Evolutionary conservation across 2,888 invertebrate species (phyloP).

Genomic region (Augochlorella aurata): DNA sequence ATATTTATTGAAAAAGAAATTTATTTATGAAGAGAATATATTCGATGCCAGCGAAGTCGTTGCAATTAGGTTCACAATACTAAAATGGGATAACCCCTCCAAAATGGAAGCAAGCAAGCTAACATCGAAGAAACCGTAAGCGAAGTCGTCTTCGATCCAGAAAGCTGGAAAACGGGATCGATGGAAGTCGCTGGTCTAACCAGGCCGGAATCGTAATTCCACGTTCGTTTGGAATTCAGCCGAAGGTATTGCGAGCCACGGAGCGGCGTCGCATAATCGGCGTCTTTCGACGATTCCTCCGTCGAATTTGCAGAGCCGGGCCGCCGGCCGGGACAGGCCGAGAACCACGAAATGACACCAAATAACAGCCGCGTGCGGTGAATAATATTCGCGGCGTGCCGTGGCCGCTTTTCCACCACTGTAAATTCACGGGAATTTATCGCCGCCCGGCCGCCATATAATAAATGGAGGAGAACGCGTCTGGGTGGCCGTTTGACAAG

Average conservation of each 20-base stretch:
- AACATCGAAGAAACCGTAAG: not conserved
- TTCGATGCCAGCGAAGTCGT: too few species aligned
- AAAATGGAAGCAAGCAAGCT: not conserved
- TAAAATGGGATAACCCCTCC: too few species aligned
- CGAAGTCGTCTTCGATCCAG: not conserved
- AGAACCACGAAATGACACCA: slow-evolving; percentile 55
- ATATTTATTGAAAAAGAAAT: too few species aligned
- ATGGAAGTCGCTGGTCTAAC: not conserved
- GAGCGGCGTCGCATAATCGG: slow-evolving; percentile 37
- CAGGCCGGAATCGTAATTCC: slow-evolving; percentile 20
- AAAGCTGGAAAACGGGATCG: slow-evolving; percentile 16
- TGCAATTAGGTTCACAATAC: too few species aligned
- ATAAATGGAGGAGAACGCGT: slow-evolving; percentile 57
- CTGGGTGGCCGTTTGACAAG: slow-evolving; percentile 63
- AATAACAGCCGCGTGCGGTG: slow-evolving; percentile 67
- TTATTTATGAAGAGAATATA: too few species aligned
- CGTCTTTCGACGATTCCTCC: slow-evolving; percentile 51
- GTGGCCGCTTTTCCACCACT: slow-evolving; percentile 51
- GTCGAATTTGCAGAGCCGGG: slow-evolving; percentile 39
- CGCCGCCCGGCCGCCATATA: slow-evolving; percentile 60
- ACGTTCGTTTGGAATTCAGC: slow-evolving; percentile 43
- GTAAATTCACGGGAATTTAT: slow-evolving; percentile 67
- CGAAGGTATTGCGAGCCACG: slow-evolving; percentile 34
- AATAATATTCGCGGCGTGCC: slow-evolving; percentile 64
- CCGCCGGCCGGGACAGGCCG: slow-evolving; percentile 22